These are phyloP conservation scores for Pseudochaenichthys georgianus DNA, from an alignment of 2,797 vertebrate genomes.

Conservation along the genomic window DNA sequence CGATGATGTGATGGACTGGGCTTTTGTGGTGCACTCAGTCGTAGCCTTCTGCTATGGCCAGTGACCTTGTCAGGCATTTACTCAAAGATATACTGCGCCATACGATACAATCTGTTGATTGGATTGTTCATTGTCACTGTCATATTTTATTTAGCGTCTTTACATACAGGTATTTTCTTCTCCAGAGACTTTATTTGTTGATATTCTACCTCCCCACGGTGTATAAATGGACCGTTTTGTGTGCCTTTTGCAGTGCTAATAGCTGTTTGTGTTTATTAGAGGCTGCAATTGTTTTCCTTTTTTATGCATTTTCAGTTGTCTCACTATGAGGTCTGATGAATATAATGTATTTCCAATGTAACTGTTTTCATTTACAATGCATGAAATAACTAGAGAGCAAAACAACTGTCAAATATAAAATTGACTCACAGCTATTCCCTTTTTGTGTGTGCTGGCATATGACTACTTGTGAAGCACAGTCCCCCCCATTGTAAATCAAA, in stretches of 20 bases:
- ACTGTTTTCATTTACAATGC: slow-evolving; percentile 41
- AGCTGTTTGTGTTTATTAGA: slow-evolving; percentile 12
- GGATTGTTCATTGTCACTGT: slow-evolving; percentile 19
- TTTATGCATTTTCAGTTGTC: slow-evolving; percentile 46
- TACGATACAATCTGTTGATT: slow-evolving; percentile 9
- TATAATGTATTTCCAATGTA: slow-evolving; percentile 29
- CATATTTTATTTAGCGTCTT: slow-evolving; percentile 33
- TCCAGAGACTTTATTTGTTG: slow-evolving; percentile 16
- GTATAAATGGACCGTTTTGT: slow-evolving; percentile 6
- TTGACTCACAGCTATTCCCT: slow-evolving; percentile 26
- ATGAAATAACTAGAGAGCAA: slow-evolving; percentile 32
- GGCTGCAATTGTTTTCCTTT: slow-evolving; percentile 31
- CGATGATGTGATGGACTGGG: slow-evolving; percentile 54
- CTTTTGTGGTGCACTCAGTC: slow-evolving; percentile 56
- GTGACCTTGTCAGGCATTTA: slow-evolving; percentile 51
- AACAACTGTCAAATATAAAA: slow-evolving; percentile 40
- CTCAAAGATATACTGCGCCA: slow-evolving; percentile 21
- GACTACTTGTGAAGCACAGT: slow-evolving; percentile 17
- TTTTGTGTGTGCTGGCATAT: too few relatives aligned
- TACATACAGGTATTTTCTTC: slow-evolving; percentile 15
- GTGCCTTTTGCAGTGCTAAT: slow-evolving; percentile 2
- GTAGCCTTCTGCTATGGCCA: slow-evolving; percentile 36
- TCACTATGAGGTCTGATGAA: slow-evolving; percentile 30
- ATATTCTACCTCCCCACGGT: slow-evolving; percentile 5
- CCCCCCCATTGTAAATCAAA: slow-evolving; percentile 31